Base-by-base conservation (phyloP, 2,888 invertebrate genomes). In the Conops quadrifasciatus region DNA sequence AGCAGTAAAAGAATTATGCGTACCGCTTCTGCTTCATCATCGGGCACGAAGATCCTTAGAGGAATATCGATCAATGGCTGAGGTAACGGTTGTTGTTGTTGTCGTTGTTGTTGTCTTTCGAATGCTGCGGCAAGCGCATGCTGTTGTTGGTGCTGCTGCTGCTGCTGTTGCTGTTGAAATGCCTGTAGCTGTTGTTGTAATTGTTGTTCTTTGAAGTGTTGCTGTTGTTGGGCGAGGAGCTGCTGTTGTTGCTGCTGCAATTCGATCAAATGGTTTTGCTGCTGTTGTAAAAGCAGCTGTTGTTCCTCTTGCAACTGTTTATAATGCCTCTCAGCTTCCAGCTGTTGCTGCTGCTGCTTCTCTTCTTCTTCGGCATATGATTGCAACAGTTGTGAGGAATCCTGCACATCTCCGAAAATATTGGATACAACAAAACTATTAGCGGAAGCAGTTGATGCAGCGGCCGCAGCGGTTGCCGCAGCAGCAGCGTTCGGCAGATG, bases 41-140 rank as follows among this genome's bases (percentile, higher is more conserved):
- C 88, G 0, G 88, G 88, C 16, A 88, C 87, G 77, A 87, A 87
- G 73, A 88, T 88, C 73, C 87, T 84, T 63, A 88, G 74, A 0
- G 87, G 86, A 30, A 83, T 82, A 67, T 84, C 83, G 3, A 85
- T 81, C 26, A 84, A 76, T 58, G 82, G 83, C 73, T 85, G 81
- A n/a, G 79, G 75, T 5, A 84, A 80, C 19, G 83, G 74, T 49
- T 82, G 78, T 26, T 74, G 75, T 1, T 74, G 75, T 15, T 74
- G 75, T 11, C 67, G 74, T 36, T 79, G 78, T 4, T 76, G 75
- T 16, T 76, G 75, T 4, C 78, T 9, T 36, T 36, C 36, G 36
- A 36, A 36, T 36, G 36, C 4, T 7, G 36, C 36, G n/a, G n/a
- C n/a, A n/a, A n/a, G 75, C 24, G 78, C 71, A 1, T 78, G 67